Percentiles rank a stretch among this genome's conserved stretches.
Evolutionary conservation across 2,797 vertebrate species (phyloP).

Genomic region (Phoxinus dragarum): DNA sequence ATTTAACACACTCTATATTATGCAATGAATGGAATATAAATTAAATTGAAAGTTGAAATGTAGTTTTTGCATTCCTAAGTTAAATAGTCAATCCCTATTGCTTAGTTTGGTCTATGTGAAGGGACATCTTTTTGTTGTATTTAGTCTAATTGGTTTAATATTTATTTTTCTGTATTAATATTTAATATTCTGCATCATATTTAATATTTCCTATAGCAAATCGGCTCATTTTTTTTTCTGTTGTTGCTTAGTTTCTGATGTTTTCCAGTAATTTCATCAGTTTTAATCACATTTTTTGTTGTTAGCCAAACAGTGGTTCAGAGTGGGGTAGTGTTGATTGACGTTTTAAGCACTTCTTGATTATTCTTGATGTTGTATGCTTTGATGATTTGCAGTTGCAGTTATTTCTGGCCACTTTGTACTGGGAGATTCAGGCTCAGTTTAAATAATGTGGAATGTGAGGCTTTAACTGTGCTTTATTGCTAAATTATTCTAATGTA

Average conservation of each 20-base stretch:
- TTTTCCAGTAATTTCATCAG: conserved; percentile 35
- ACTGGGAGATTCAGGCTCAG: conserved; percentile 52
- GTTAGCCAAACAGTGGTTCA: conserved; percentile 42
- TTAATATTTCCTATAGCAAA: not conserved
- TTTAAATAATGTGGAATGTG: conserved; percentile 61
- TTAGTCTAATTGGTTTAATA: not conserved
- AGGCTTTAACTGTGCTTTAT: conserved; percentile 63
- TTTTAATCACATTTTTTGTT: conserved; percentile 51
- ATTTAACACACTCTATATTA: conserved; percentile 40
- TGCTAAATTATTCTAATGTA: conserved; percentile 64
- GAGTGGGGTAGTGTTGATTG: conserved; percentile 50
- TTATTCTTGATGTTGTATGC: conserved; percentile 58
- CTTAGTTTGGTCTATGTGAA: conserved; percentile 27
- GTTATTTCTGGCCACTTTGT: conserved; percentile 52
- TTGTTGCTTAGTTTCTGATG: conserved; percentile 25
- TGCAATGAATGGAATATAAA: conserved; percentile 40
- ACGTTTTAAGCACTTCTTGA: conserved; percentile 38
- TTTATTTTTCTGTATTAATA: conserved; percentile 18
- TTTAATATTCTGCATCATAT: conserved; percentile 18
- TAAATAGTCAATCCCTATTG: not conserved
- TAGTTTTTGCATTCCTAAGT: conserved; percentile 1
- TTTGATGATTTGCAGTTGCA: conserved; percentile 62
- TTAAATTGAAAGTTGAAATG: not conserved
- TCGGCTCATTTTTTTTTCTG: conserved; percentile 37
- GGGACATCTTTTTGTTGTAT: conserved; percentile 6